A percentile compares a stretch with the other conserved stretches of the same genome.
Conservation (phyloP, 2,888 invertebrate genomes). For the Neria commutata region DNA sequence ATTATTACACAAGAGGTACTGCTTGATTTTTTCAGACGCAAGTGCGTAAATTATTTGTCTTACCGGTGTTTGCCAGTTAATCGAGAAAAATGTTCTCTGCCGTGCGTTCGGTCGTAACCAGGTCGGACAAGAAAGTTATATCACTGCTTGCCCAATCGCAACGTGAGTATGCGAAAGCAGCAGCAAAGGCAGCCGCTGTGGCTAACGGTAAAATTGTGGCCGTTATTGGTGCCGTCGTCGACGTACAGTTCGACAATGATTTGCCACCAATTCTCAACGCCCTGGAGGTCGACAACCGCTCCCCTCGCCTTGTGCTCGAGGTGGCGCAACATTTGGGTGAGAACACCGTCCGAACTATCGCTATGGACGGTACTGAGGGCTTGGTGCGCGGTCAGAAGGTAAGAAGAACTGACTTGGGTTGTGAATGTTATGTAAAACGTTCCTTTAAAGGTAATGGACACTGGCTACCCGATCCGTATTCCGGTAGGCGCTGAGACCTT, state of each 20-base stretch:
- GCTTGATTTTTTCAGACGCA: slow-evolving; percentile 3
- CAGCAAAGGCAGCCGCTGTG: slow-evolving; percentile 44
- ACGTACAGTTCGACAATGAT: slow-evolving; percentile 89
- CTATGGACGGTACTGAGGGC: slow-evolving; percentile 93
- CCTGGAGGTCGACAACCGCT: slow-evolving; percentile 84
- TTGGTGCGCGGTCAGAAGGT: slow-evolving; percentile 79
- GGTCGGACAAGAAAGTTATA: slow-evolving; percentile 47
- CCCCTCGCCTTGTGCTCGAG: slow-evolving; percentile 76
- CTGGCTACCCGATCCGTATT: slow-evolving; percentile 85
- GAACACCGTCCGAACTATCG: slow-evolving; percentile 86
- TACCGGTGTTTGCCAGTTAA: slow-evolving; percentile 22
- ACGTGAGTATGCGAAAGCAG: slow-evolving; percentile 49
- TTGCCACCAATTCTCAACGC: slow-evolving; percentile 94
- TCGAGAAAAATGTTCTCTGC: slow-evolving; percentile 41
- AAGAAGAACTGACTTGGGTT: too few relatives aligned
- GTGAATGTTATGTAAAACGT: too few relatives aligned
- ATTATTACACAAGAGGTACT: slow-evolving; percentile 22
- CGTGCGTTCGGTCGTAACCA: slow-evolving; percentile 40
- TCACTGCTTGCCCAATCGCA: slow-evolving; percentile 42
- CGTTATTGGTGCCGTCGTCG: slow-evolving; percentile 96
- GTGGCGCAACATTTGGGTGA: slow-evolving; percentile 88
- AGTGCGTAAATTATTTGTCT: slow-evolving; percentile 28
- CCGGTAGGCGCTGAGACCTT: slow-evolving; percentile 88
- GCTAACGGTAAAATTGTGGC: slow-evolving; percentile 70
- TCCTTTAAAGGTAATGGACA: too few relatives aligned